phyloP scores from a whole-genome alignment of 2,888 invertebrate genomes.

The Deilephila elpenor region DNA sequence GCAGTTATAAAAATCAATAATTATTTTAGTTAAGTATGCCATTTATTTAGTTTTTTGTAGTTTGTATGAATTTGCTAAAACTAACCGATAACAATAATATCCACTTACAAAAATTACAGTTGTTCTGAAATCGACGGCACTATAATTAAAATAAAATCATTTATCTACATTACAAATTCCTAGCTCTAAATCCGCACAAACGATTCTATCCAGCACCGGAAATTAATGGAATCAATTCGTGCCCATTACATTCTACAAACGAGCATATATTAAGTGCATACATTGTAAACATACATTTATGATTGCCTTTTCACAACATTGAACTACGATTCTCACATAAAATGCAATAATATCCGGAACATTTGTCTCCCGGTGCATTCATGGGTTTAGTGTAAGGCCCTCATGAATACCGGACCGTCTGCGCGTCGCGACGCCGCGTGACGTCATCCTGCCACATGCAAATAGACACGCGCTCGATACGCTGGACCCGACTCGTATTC shows the following conservation, averaged over 20 bases:
- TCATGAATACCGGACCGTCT: constrained; percentile 54
- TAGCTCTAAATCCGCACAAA: not conserved
- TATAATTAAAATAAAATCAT: no score
- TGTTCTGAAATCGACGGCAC: no score
- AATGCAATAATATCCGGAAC: constrained; percentile 30
- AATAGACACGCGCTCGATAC: constrained; percentile 23
- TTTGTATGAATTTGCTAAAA: no score
- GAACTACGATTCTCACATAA: constrained; percentile 24
- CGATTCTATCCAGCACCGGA: not conserved
- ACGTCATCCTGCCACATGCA: constrained; percentile 40
- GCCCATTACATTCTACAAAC: not conserved
- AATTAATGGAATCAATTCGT: constrained; percentile 7
- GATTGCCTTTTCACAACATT: constrained; percentile 23
- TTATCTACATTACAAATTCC: no score
- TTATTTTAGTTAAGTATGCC: no score
- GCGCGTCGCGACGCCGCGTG: constrained; percentile 41
- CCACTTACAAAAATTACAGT: no score
- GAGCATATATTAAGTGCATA: constrained; percentile 1
- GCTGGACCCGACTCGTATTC: not conserved
- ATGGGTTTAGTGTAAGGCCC: constrained; percentile 27
- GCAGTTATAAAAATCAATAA: no score
- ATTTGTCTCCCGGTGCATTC: constrained; percentile 29
- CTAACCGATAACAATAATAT: no score
- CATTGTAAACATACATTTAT: constrained; percentile 29
- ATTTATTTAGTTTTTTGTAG: no score